These are phyloP conservation scores for Hartigia nigra DNA, from an alignment of 2,888 invertebrate genomes.

Conservation along the genomic window DNA sequence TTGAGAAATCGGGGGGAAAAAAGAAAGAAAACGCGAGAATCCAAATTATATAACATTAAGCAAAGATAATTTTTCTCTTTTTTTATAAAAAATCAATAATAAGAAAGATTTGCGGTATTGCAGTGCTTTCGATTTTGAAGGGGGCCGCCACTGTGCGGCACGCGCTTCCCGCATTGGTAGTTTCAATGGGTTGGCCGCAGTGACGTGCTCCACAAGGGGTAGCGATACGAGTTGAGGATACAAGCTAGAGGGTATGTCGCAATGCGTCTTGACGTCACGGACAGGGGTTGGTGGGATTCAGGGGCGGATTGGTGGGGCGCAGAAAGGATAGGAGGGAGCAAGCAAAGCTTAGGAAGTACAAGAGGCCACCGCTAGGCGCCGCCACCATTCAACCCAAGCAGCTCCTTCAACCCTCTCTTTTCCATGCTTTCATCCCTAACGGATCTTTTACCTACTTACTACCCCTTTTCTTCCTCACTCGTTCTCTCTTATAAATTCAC, in stretches of 20 bases:
- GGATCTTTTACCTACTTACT: constrained; percentile 2
- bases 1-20: neutral
- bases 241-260: constrained; percentile 56
- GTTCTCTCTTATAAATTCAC: constrained; percentile 1
- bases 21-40: neutral
- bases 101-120: neutral
- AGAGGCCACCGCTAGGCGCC: constrained; percentile 42
- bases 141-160: neutral
- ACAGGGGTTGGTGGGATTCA: constrained; percentile 54
- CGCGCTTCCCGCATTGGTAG: constrained; percentile 5
- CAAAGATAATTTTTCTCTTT: neutral
- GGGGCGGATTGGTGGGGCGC: constrained; percentile 31
- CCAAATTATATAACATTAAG: neutral
- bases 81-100: neutral
- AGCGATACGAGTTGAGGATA: neutral
- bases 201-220: constrained; percentile 15
- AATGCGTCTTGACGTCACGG: constrained; percentile 64
- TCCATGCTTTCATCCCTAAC: constrained; percentile 25
- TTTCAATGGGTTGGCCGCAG: constrained; percentile 11
- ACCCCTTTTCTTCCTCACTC: neutral
- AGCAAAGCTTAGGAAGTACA: constrained; percentile 33
- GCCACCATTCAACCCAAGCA: constrained; percentile 36
- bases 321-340: constrained; percentile 21
- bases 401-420: constrained; percentile 17
- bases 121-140: neutral